Base-by-base conservation (phyloP, 2,888 invertebrate genomes). In the Amiota communis region DNA sequence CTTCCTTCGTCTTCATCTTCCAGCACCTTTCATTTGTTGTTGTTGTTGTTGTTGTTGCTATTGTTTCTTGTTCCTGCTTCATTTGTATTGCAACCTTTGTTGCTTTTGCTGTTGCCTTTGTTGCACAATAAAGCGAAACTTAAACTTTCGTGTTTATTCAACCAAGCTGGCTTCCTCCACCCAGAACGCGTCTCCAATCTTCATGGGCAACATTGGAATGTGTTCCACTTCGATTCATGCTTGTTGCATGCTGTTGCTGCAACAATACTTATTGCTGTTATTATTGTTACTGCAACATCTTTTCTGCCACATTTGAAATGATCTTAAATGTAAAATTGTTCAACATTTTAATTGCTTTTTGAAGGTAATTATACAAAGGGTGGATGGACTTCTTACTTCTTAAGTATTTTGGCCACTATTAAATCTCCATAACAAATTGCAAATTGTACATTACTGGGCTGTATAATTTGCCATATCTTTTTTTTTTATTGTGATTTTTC, bases 301-400 rank as follows among this genome's bases (percentile, higher is more conserved):
- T 10, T 63, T 63, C 10, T 63, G 63, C 36, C 63, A 63, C 63
- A 63, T 63, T 46, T 63, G 13, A n/a, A 36, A 48, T 65, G n/a
- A 15, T 49, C 48, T 46, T 65, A 48, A 65, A 12, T 20, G 15
- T 23, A 65, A 65, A 65, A 48, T 65, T 65, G 47, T 65, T 65
- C 48, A 65, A 65, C 65, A 48, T 65, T 65, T 65, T 65, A 65
- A 65, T 65, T 65, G 65, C 48, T 49, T 65, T 65, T 65, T 49
- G 47, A 65, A 65, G 17, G 65, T n/a, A 20, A n/a, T 11, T 20
- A 59, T 59, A 59, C 17, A 59, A 36, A 36, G 36, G 36, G 4
- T 36, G 36, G 36, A 36, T 36, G 36, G 36, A 36, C 36, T 6
- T 6, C 36, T 36, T 36, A 36, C n/a, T n/a, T n/a, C n/a, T n/a